phyloP scores from a whole-genome alignment of 2,797 vertebrate species.

The Lepus oiostolus region DNA sequence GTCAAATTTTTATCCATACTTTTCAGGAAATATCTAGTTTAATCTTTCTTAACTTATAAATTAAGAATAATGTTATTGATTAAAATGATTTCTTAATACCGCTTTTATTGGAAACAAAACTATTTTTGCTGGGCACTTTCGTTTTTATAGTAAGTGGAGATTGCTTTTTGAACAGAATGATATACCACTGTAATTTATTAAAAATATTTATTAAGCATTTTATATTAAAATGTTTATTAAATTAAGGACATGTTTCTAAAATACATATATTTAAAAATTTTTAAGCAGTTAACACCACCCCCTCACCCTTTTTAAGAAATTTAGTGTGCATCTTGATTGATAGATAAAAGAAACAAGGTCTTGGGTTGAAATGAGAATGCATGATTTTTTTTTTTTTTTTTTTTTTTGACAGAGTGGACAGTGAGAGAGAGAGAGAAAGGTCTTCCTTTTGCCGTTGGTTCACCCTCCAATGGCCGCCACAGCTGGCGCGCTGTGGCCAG shows the following conservation, averaged over 20 bases:
- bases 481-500: too few species aligned
- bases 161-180: conserved; percentile 1
- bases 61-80: not conserved
- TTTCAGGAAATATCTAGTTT: not conserved
- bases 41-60: not conserved
- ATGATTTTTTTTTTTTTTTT: too few species aligned
- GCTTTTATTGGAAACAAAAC: not conserved
- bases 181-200: not conserved
- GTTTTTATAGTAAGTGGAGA: conserved; percentile 42
- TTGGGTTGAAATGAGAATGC: not conserved
- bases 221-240: conserved; percentile 27
- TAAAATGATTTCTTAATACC: not conserved
- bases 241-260: conserved; percentile 46
- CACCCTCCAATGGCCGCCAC: too few species aligned
- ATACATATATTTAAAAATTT: not conserved
- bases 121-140: not conserved
- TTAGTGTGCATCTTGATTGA: not conserved
- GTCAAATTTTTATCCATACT: not conserved
- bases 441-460: too few species aligned
- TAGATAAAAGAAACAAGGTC: not conserved
- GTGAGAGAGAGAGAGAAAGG: too few species aligned
- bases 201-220: not conserved
- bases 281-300: not conserved
- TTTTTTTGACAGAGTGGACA: too few species aligned
- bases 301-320: not conserved